These are phyloP conservation scores for Cephus runcator DNA, from an alignment of 2,888 invertebrate genomes.

Conservation along the genomic window DNA sequence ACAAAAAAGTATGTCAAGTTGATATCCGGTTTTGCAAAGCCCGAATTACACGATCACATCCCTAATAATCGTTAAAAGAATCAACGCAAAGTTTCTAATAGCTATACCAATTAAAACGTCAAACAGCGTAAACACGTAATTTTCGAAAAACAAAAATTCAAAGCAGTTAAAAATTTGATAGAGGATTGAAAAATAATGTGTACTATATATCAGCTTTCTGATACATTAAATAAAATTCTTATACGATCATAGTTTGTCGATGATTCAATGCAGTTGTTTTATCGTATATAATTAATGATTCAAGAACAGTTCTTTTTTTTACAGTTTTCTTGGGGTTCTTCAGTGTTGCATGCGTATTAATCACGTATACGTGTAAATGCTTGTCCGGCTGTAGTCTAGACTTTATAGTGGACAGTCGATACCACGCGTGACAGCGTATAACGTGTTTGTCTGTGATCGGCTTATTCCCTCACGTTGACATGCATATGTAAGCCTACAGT, in stretches of 20 bases:
- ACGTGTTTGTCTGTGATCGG: not conserved
- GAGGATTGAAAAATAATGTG: not conserved
- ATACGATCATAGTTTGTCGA: too few species aligned
- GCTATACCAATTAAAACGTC: not conserved
- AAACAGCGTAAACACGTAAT: not conserved
- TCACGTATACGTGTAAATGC: not conserved
- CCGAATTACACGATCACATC: constrained; percentile 15
- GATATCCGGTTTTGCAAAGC: constrained; percentile 48
- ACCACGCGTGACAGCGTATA: not conserved
- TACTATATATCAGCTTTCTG: not conserved
- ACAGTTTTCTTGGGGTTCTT: not conserved
- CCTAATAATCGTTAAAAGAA: not conserved
- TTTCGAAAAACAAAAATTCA: not conserved
- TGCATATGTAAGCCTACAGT: not conserved
- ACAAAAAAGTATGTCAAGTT: constrained; percentile 49
- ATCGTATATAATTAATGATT: too few species aligned
- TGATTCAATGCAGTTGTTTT: too few species aligned
- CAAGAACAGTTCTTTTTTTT: not conserved
- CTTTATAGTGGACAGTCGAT: not conserved
- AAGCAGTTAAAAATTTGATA: not conserved
- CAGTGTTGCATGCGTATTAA: not conserved
- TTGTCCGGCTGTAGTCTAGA: not conserved
- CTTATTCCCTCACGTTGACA: not conserved
- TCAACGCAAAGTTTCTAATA: not conserved
- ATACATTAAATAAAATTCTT: too few species aligned